Conservation (phyloP, 2,113 vertebrate genomes). For the Sprattus sprattus region DNA sequence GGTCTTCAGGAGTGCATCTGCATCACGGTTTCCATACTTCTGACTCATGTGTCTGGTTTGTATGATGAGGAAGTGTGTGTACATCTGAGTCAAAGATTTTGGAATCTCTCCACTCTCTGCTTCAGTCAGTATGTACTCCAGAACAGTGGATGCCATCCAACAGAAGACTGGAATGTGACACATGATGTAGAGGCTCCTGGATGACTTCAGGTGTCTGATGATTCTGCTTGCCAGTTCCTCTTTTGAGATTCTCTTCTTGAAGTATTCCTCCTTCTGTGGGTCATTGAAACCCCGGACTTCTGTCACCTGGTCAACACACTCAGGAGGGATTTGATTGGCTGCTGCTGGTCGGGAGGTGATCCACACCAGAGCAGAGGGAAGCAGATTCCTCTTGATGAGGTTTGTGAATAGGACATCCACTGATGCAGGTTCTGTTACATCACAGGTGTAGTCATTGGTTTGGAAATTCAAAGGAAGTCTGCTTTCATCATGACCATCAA, state of each 20-base stretch:
- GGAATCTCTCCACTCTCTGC: not conserved
- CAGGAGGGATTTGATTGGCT: conserved; percentile 3
- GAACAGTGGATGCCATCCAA: not conserved
- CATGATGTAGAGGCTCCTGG: not conserved
- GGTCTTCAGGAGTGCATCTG: not conserved
- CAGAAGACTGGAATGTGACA: conserved; percentile 5
- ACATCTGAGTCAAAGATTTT: not conserved
- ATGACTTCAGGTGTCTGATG: not conserved
- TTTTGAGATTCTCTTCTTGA: not conserved
- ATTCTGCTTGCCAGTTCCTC: not conserved
- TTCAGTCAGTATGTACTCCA: not conserved
- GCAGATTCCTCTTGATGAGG: not conserved
- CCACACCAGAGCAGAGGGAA: not conserved
- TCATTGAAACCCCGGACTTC: not conserved
- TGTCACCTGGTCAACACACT: conserved; percentile 6
- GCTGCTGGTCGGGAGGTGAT: not conserved
- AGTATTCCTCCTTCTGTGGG: not conserved
- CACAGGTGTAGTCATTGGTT: not conserved
- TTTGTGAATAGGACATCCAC: not conserved
- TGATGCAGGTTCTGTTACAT: no score
- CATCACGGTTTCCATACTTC: not conserved
- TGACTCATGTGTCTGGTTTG: not conserved
- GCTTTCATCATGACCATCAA: not conserved
- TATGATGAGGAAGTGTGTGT: conserved; percentile 8
- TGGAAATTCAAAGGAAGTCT: not conserved